Conservation (phyloP, 2,888 invertebrate genomes). For the Hydrotaea cyrtoneurina region DNA sequence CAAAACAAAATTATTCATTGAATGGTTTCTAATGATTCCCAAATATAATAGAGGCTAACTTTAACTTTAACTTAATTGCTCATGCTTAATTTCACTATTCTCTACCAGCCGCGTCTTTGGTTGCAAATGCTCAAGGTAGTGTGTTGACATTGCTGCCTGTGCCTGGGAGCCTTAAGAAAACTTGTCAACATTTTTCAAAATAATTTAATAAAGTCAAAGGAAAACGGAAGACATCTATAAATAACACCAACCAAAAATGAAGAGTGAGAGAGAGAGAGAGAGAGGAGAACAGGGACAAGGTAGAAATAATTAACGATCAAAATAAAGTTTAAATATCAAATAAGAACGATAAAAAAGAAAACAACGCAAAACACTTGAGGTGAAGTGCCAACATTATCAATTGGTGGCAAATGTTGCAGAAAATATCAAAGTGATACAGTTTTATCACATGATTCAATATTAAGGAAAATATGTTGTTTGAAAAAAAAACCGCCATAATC, state of each 20-base stretch:
- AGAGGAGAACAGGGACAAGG: too few relatives aligned
- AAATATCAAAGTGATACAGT: background rate
- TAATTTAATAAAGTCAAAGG: slow-evolving; percentile 51
- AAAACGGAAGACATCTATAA: slow-evolving; percentile 40
- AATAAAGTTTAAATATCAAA: background rate
- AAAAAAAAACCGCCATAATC: too few relatives aligned
- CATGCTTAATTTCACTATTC: too few relatives aligned
- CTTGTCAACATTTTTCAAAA: slow-evolving; percentile 30
- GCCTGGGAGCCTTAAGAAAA: background rate
- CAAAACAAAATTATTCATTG: too few relatives aligned
- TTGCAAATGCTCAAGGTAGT: background rate
- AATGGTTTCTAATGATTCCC: too few relatives aligned
- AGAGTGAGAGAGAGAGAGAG: background rate
- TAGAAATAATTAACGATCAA: background rate
- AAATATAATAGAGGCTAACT: too few relatives aligned
- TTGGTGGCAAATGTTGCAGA: background rate
- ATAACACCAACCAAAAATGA: background rate
- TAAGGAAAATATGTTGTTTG: too few relatives aligned
- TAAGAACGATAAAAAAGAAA: too few relatives aligned
- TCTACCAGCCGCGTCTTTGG: background rate
- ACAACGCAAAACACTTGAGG: background rate
- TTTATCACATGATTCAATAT: background rate
- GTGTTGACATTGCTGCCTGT: background rate
- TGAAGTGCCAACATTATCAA: background rate
- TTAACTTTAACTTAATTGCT: too few relatives aligned